Base-by-base conservation (phyloP, 2,113 vertebrate genomes). In the Kobus ellipsiprymnus region DNA sequence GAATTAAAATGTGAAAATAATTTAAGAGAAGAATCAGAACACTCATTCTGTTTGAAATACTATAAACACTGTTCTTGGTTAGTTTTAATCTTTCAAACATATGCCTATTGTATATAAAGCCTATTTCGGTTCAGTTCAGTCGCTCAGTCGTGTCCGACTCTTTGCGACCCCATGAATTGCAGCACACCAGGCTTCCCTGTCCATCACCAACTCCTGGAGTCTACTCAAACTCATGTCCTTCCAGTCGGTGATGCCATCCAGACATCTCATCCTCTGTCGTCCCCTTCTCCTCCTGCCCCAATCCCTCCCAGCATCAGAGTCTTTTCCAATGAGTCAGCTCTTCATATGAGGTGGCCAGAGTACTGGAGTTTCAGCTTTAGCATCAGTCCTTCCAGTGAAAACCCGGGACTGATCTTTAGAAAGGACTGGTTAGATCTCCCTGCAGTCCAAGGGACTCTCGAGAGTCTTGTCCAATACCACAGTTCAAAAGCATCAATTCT, bases 1-100 rank as follows among this genome's bases (percentile, higher is more conserved):
- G 62, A 89, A 55, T 91, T 89, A 30, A 84, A 96, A 62, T 92
- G 48, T 64, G 82, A 90, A 93, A 80, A 12, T 90, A 87, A 82
- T 77, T 90, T 85, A 52, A 54, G 54, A 81, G 44, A 62, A 84
- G 78, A 94, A 57, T 21, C 15, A 52, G 44, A 94, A 82, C 82
- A 78, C 14, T 48, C 33, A 67, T 7, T 83, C 33, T 83, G 25
- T 30, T 46, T 36, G 57, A n/a, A 88, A 55, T 77, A 62, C 25
- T 88, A 80, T 67, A 95, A 87, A 60, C 9, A 54, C n/a, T 64
- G 21, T n/a, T 92, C n/a, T 93, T 81, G 23, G 67, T 59, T 67
- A 91, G 40, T 7, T 64, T 78, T 50, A 44, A 59, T 27, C 13
- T 89, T 81, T 91, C 50, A 85, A 91, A 80, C 25, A 85, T 27